Conservation (phyloP, 2,113 vertebrate species). For the Pseudorasbora parva region DNA sequence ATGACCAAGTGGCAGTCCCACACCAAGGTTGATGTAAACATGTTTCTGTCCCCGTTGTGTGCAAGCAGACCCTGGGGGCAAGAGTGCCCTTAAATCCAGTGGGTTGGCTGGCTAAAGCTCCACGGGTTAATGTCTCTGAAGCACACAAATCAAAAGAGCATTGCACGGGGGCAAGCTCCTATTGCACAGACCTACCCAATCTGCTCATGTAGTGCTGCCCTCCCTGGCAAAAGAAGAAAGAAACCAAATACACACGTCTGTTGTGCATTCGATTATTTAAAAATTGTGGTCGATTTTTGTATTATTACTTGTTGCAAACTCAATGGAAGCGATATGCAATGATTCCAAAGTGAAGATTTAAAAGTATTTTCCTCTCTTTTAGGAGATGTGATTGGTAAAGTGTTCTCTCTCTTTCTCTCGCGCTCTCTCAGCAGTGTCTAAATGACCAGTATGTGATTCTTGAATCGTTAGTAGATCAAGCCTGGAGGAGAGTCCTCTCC, state of each 20-base stretch:
- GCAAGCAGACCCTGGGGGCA: constrained; percentile 61
- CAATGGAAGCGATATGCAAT: not conserved
- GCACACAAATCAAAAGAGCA: constrained; percentile 52
- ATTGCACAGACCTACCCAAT: not conserved
- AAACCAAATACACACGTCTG: not conserved
- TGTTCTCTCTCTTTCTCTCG: too few species aligned
- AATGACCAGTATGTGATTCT: constrained; percentile 67
- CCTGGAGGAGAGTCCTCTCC: constrained; percentile 69
- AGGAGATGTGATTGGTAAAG: constrained; percentile 13
- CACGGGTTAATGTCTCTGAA: constrained; percentile 59
- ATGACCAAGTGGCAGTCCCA: constrained; percentile 35
- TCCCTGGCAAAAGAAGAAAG: not conserved
- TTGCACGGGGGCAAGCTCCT: not conserved
- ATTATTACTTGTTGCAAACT: not conserved
- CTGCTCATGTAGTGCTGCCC: not conserved
- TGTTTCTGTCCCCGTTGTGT: constrained; percentile 61
- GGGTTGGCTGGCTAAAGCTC: constrained; percentile 64
- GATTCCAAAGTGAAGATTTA: not conserved
- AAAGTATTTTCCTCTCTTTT: not conserved
- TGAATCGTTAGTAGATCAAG: constrained; percentile 68
- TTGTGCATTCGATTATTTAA: not conserved
- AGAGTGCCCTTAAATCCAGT: constrained; percentile 64
- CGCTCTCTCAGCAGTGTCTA: constrained; percentile 60
- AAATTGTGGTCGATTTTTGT: not conserved
- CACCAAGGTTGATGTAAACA: constrained; percentile 62